Base-by-base conservation (phyloP, 1,140 invertebrate species). In the Papilio polyxenes region DNA sequence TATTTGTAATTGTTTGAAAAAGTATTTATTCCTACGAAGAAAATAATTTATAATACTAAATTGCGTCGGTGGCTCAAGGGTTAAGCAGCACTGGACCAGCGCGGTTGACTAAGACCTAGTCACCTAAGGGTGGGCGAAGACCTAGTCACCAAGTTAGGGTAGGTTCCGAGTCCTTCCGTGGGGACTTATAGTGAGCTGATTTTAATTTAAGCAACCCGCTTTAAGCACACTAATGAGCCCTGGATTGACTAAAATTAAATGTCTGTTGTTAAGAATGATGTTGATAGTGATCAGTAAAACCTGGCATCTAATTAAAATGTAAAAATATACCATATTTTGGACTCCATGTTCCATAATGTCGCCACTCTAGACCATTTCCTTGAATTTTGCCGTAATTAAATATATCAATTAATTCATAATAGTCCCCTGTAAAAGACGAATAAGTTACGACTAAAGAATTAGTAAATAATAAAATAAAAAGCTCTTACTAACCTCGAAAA, bases 331-430 rank as follows among this genome's bases (percentile, higher is more conserved):
- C 89, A 44, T 17, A 81, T 7, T 76, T 48, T 9, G 75, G 44
- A 69, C 74, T 84, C 92, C 92, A 93, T 11, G 76, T 84, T 80
- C 92, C 92, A 8, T 88, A 72, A 6, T 13, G 48, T 65, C 72
- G 84, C 31, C 40, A 87, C 81, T 93, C 92, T 82, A 93, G 86
- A 76, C 80, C n/a, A 75, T 92, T 93, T 75, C 91, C 92, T 81
- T 93, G 92, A 75, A 93, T 91, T 83, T 87, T 89, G 4, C 92
- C 92, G 62, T 88, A 93, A 84, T 92, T 93, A 82, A 88, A 93
- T 40, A 92, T 82, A 20, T 92, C 90, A 8, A 81, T 86, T 49
- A 93, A 80, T 7, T 85, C 78, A 74, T 89, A 90, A 48, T 44
- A 23, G 11, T 82, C 77, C 5, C 81, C 92, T 93, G 75, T 8